Percentiles rank a stretch among this genome's conserved stretches.
Conservation (phyloP, 2,888 invertebrate genomes). For the Zele albiditarsus region DNA sequence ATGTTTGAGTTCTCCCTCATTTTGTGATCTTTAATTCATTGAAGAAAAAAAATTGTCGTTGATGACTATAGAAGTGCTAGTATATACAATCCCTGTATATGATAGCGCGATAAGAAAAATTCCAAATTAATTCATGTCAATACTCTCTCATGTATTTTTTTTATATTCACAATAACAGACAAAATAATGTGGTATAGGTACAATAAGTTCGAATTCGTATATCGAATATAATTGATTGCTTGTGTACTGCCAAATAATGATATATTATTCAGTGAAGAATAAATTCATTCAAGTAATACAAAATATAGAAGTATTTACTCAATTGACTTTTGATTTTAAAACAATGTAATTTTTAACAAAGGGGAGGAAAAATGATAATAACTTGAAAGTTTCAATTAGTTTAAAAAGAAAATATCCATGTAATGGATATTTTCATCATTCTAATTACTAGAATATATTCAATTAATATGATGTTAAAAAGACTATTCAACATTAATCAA, state of each 20-base stretch:
- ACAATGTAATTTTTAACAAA: neutral
- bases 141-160: neutral
- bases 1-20: no score
- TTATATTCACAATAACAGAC: slow-evolving; percentile 40
- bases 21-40: no score
- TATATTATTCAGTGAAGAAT: neutral
- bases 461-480: neutral
- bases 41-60: no score
- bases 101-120: neutral
- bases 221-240: slow-evolving; percentile 14
- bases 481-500: neutral
- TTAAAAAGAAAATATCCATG: slow-evolving; percentile 1
- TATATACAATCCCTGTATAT: no score
- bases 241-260: neutral
- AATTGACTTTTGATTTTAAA: neutral
- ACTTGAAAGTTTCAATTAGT: slow-evolving; percentile 12
- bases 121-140: slow-evolving; percentile 2
- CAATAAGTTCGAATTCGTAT: slow-evolving; percentile 31
- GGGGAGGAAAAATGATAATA: slow-evolving; percentile 20
- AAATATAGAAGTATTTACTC: neutral
- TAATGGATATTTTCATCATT: neutral
- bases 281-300: neutral
- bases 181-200: slow-evolving; percentile 34
- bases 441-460: neutral
- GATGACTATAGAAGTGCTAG: no score